Evolutionary conservation across 2,113 vertebrate species (phyloP).

Genomic region (Gallinago undulata): DNA sequence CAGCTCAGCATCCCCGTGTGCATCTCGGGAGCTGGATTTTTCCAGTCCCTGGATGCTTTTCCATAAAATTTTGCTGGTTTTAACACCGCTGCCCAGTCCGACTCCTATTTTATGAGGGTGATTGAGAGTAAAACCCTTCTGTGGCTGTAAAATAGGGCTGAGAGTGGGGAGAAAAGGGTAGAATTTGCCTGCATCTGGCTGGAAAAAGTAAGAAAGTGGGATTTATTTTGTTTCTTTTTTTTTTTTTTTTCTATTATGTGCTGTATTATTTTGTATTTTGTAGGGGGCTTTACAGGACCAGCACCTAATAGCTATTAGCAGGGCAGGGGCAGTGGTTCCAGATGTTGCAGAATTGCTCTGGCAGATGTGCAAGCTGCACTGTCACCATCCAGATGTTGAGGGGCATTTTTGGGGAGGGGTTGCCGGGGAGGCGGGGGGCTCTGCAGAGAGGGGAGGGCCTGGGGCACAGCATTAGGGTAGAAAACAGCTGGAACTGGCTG

Average conservation of each 20-base stretch:
- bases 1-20: neutral
- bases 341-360: neutral
- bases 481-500: neutral
- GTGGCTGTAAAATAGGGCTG: accelerated
- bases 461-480: neutral
- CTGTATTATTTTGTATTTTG: accelerated
- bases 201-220: neutral
- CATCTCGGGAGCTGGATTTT: neutral
- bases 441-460: too few relatives aligned
- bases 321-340: too few relatives aligned
- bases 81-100: accelerated
- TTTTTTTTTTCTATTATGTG: accelerated
- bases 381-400: neutral
- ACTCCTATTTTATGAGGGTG: accelerated
- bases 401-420: too few relatives aligned
- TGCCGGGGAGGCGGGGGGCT: accelerated
- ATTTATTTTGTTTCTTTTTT: too few relatives aligned
- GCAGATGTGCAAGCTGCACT: neutral
- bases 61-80: neutral
- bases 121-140: neutral
- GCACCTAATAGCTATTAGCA: accelerated
- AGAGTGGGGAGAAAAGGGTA: accelerated
- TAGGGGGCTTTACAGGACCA: neutral
- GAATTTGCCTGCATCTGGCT: neutral
- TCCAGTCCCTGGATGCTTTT: neutral